Conservation (phyloP, 2,797 vertebrate species). For the Sparus aurata region DNA sequence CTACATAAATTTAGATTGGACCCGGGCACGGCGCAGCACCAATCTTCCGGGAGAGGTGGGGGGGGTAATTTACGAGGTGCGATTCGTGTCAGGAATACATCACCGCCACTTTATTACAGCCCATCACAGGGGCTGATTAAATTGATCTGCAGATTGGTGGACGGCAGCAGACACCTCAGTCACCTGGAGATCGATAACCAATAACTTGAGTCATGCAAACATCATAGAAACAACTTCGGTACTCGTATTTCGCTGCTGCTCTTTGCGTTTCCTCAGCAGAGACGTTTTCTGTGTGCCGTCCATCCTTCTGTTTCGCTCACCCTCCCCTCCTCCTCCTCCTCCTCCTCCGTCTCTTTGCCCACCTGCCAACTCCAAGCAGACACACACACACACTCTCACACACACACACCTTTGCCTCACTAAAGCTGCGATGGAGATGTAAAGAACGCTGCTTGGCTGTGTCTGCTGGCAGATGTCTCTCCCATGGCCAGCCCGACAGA, state of each 20-base stretch:
- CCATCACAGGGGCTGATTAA: slow-evolving; percentile 69
- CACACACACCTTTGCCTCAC: slow-evolving; percentile 40
- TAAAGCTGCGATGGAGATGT: slow-evolving; percentile 62
- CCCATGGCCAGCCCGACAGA: slow-evolving; percentile 49
- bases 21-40: too few species aligned
- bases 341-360: slow-evolving; percentile 43
- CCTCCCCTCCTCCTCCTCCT: neutral
- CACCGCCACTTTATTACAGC: slow-evolving; percentile 66
- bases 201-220: neutral
- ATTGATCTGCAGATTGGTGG: slow-evolving; percentile 64
- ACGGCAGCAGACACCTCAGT: slow-evolving; percentile 38
- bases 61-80: slow-evolving; percentile 75
- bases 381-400: slow-evolving; percentile 30
- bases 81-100: slow-evolving; percentile 66
- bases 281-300: slow-evolving; percentile 23
- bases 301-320: slow-evolving; percentile 22
- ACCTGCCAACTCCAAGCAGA: slow-evolving; percentile 52
- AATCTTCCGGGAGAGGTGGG: slow-evolving; percentile 61
- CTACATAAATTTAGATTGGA: slow-evolving; percentile 80
- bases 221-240: neutral
- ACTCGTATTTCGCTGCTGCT: neutral
- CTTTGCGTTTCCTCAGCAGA: slow-evolving; percentile 12
- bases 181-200: neutral
- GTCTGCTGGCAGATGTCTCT: slow-evolving; percentile 57
- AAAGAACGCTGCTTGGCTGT: slow-evolving; percentile 56